These are phyloP conservation scores for Terebella lapidaria DNA, from an alignment of 2,888 invertebrate genomes.

Conservation along the genomic window DNA sequence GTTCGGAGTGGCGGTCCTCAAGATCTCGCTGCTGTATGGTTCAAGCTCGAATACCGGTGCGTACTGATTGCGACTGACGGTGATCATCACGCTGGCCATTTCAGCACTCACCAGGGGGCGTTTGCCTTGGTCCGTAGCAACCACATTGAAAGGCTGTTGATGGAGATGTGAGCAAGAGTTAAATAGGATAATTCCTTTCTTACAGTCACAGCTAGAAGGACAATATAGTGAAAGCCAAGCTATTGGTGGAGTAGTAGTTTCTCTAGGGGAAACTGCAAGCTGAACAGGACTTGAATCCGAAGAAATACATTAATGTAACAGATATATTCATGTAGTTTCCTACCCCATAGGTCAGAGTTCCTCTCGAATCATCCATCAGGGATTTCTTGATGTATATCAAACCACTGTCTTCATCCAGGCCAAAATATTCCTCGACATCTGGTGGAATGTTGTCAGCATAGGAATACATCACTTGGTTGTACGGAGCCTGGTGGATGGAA, in stretches of 20 bases:
- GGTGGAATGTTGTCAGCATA: conserved; percentile 15
- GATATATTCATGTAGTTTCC: too few relatives aligned
- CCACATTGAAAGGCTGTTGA: conserved; percentile 27
- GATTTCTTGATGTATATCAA: conserved; percentile 22
- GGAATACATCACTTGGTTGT: conserved; percentile 25
- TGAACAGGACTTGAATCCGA: too few relatives aligned
- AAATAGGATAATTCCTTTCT: too few relatives aligned
- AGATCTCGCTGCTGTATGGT: conserved; percentile 19
- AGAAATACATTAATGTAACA: too few relatives aligned
- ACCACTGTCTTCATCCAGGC: conserved; percentile 17
- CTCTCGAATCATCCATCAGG: conserved; percentile 14
- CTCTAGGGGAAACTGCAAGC: too few relatives aligned
- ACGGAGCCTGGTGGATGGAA: conserved; percentile 26
- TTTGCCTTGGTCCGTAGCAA: conserved; percentile 29
- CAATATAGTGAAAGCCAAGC: too few relatives aligned
- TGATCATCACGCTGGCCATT: conserved; percentile 32
- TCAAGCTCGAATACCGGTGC: conserved; percentile 24
- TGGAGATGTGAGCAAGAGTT: too few relatives aligned
- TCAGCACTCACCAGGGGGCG: conserved; percentile 18
- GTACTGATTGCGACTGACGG: conserved; percentile 34
- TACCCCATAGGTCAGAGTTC: conserved; percentile 18
- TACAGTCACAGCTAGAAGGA: too few relatives aligned
- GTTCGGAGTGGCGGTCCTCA: conserved; percentile 8
- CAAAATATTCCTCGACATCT: conserved; percentile 18
- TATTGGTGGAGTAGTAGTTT: too few relatives aligned